Evolutionary conservation across 2,888 invertebrate species (phyloP).

Genomic region (Synergus gifuensis): DNA sequence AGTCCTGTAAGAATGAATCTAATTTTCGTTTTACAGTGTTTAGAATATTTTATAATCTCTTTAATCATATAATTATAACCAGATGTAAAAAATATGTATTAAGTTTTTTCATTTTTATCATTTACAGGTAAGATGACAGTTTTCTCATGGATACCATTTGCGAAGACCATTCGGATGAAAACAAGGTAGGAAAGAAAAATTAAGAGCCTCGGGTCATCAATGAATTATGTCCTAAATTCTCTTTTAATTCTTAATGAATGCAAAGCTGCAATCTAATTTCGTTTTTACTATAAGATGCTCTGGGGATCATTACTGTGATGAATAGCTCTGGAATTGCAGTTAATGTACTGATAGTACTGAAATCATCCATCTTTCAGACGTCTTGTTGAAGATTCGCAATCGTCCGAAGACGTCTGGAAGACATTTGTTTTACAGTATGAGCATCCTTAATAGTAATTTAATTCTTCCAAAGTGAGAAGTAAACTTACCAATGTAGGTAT

Average conservation of each 20-base stretch:
- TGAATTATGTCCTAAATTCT: not conserved
- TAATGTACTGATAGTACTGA: not conserved
- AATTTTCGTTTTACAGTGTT: too few species aligned
- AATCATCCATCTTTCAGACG: not conserved
- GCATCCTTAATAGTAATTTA: slow-evolving; percentile 20
- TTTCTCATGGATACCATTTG: too few species aligned
- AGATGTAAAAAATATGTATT: too few species aligned
- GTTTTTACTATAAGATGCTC: not conserved
- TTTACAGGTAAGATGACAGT: too few species aligned
- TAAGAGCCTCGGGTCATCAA: too few species aligned
- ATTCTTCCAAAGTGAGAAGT: slow-evolving; percentile 5
- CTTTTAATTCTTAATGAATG: not conserved
- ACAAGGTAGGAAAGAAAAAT: too few species aligned
- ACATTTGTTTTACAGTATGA: slow-evolving; percentile 17
- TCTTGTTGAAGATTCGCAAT: slow-evolving; percentile 30
- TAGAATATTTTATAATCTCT: too few species aligned
- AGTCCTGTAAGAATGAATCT: not conserved
- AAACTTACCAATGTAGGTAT: slow-evolving; percentile 73
- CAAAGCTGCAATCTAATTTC: not conserved
- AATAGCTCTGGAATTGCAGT: not conserved
- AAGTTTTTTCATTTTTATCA: too few species aligned
- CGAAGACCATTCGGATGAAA: too few species aligned
- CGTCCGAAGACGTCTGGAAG: not conserved
- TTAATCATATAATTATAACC: too few species aligned
- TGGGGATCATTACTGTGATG: slow-evolving; percentile 19